phyloP scores from a whole-genome alignment of 2,797 vertebrate species.

The Gallinago stenura region DNA sequence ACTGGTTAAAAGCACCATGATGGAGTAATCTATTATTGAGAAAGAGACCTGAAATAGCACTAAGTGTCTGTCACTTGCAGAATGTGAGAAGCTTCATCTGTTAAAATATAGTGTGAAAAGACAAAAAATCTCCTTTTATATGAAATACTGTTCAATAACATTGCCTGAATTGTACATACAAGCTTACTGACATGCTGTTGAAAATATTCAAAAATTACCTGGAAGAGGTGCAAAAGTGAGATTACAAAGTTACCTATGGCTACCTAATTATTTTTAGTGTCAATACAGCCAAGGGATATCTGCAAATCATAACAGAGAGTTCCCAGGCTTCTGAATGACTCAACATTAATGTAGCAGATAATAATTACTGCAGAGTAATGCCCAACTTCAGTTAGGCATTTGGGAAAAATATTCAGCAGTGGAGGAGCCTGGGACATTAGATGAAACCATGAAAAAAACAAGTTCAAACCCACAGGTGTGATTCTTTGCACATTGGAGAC shows the following conservation, averaged over 20 bases:
- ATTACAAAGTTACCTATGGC: neutral
- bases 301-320: neutral
- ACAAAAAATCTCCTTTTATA: neutral
- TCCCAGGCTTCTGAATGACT: neutral
- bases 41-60: neutral
- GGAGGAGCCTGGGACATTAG: neutral
- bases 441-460: accelerated
- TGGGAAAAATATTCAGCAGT: neutral
- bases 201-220: neutral
- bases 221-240: neutral
- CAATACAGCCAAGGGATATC: neutral
- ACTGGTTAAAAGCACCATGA: neutral
- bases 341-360: neutral
- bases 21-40: neutral
- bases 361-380: neutral
- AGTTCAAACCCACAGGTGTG: neutral
- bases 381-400: neutral
- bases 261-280: neutral
- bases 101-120: neutral
- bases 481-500: neutral
- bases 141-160: neutral
- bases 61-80: neutral
- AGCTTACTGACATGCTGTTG: neutral
- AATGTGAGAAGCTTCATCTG: neutral
- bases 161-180: neutral